phyloP scores from a whole-genome alignment of 2,888 invertebrate species.

The Drosophila peninsularis region DNA sequence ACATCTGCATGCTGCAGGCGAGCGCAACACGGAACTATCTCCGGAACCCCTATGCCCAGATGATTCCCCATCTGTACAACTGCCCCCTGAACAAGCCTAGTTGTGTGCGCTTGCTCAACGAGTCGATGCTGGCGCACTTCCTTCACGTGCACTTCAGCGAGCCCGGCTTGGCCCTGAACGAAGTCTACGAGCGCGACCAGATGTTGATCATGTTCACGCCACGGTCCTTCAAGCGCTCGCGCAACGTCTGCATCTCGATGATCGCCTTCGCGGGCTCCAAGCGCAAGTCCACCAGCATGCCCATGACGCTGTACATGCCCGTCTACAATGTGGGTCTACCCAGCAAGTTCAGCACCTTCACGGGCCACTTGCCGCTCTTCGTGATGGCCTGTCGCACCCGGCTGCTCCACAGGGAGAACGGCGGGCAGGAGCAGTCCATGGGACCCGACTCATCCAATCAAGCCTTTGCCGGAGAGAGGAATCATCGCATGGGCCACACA shows the following conservation, averaged over 20 bases:
- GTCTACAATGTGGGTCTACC: conserved; percentile 27
- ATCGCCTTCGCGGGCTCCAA: conserved; percentile 28
- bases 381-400: conserved; percentile 52
- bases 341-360: fast-evolving
- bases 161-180: conserved; percentile 16
- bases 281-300: neutral
- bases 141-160: conserved; percentile 21
- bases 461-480: neutral
- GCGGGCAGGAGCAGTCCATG: fast-evolving
- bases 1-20: neutral
- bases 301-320: conserved; percentile 5
- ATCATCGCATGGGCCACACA: conserved; percentile 7
- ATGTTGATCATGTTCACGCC: conserved; percentile 44
- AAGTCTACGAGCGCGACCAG: conserved; percentile 31
- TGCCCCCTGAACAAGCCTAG: conserved; percentile 27
- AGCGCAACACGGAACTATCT: fast-evolving
- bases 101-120: conserved; percentile 24
- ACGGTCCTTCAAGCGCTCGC: conserved; percentile 9
- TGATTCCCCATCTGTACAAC: neutral
- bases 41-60: fast-evolving
- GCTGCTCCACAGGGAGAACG: fast-evolving
- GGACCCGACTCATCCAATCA: neutral
- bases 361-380: conserved; percentile 44
- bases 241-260: conserved; percentile 48
- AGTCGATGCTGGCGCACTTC: conserved; percentile 38